These are phyloP conservation scores for Crematogaster levior DNA, from an alignment of 2,888 invertebrate genomes.

Conservation along the genomic window DNA sequence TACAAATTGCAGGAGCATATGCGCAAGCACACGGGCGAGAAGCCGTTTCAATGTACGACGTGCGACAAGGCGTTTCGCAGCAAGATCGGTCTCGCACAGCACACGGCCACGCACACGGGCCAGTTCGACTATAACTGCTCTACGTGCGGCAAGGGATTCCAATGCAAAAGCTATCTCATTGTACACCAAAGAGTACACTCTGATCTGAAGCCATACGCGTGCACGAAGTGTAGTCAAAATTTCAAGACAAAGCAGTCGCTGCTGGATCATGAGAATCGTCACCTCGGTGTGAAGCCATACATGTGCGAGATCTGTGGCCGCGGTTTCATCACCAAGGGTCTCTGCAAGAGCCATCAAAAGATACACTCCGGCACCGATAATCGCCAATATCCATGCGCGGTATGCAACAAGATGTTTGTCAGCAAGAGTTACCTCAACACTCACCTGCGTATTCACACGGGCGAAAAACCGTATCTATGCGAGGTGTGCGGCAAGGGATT, in stretches of 20 bases:
- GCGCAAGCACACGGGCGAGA: constrained; percentile 88
- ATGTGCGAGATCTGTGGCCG: constrained; percentile 88
- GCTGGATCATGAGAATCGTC: constrained; percentile 88
- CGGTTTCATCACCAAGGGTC: constrained; percentile 88
- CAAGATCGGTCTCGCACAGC: constrained; percentile 88
- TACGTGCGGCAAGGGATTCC: constrained; percentile 88
- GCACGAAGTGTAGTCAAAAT: constrained; percentile 87
- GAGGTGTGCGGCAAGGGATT: constrained; percentile 89
- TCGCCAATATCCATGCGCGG: constrained; percentile 87
- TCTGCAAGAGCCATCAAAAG: constrained; percentile 88
- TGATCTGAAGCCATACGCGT: constrained; percentile 87
- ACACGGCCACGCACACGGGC: constrained; percentile 88
- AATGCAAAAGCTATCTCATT: constrained; percentile 88
- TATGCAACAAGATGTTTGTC: constrained; percentile 88
- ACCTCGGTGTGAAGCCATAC: constrained; percentile 88
- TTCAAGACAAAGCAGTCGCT: constrained; percentile 89
- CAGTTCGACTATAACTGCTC: constrained; percentile 87
- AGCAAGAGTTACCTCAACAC: constrained; percentile 88
- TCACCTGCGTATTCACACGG: constrained; percentile 88
- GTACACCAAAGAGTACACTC: constrained; percentile 89
- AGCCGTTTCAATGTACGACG: constrained; percentile 87
- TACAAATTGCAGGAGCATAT: constrained; percentile 88
- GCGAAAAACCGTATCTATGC: constrained; percentile 88
- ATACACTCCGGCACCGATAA: constrained; percentile 88
- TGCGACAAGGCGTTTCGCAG: constrained; percentile 88